A percentile compares a stretch with the other conserved stretches of the same genome.
Conservation (phyloP, 2,113 vertebrate genomes). For the Hypocryptadius cinnamomeus region DNA sequence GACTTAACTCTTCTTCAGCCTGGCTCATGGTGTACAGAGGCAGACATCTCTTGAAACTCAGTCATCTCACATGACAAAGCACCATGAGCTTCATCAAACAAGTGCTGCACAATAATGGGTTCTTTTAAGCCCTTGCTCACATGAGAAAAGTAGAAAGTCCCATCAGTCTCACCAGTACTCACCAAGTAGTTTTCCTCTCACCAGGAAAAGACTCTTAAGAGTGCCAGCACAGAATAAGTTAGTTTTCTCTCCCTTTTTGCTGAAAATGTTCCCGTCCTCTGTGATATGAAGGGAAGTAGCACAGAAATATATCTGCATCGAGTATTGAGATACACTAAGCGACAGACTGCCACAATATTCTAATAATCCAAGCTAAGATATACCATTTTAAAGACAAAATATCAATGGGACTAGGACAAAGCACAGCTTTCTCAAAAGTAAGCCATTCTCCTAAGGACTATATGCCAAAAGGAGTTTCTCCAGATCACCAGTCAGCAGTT, state of each 20-base stretch:
- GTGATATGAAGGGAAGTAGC: neutral
- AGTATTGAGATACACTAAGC: neutral
- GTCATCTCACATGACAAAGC: neutral
- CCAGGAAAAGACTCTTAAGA: neutral
- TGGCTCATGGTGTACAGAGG: neutral
- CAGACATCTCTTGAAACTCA: neutral
- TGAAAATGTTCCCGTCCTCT: neutral
- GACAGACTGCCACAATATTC: neutral
- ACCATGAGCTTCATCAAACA: neutral
- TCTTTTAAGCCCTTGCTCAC: neutral
- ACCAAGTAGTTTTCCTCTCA: neutral
- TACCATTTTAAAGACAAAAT: conserved; percentile 9
- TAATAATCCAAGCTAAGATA: neutral
- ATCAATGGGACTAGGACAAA: neutral
- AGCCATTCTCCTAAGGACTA: neutral
- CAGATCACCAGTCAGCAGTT: neutral
- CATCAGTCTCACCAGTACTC: too few relatives aligned
- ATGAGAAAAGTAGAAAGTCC: neutral
- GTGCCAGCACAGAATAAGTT: neutral
- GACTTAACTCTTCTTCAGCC: neutral
- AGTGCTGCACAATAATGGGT: neutral
- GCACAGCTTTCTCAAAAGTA: neutral
- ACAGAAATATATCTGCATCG: neutral
- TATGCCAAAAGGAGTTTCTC: neutral
- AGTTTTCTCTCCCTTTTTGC: neutral